phyloP scores from a whole-genome alignment of 2,797 vertebrate species.

The Tenualosa ilisha region DNA sequence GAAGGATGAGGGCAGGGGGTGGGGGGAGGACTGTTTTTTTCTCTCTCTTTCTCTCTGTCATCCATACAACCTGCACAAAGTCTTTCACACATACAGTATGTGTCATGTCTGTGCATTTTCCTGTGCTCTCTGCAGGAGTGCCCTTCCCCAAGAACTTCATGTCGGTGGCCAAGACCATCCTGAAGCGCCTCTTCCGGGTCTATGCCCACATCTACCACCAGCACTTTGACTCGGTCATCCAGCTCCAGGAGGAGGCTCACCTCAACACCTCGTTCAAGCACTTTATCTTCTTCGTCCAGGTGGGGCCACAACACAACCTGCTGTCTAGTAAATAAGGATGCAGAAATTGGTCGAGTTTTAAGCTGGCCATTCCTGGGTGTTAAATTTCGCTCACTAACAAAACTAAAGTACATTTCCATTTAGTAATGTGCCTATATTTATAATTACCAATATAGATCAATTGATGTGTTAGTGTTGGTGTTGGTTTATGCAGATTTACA shows the following conservation, averaged over 20 bases:
- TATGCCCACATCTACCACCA: constrained; percentile 99
- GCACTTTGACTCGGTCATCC: constrained; percentile 98
- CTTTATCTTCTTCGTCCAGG: constrained; percentile 99
- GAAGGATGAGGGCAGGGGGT: too few relatives aligned
- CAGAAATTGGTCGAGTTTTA: too few relatives aligned
- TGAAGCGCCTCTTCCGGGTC: constrained; percentile 96
- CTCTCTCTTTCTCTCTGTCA: not conserved
- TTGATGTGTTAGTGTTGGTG: not conserved
- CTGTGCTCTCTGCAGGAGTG: constrained; percentile 76
- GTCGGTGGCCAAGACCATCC: constrained; percentile 98
- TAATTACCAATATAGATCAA: not conserved
- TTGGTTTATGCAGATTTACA: not conserved
- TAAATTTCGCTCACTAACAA: too few relatives aligned
- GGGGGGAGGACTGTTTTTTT: too few relatives aligned
- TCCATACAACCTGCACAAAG: too few relatives aligned
- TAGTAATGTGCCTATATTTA: not conserved
- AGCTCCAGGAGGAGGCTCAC: constrained; percentile 98
- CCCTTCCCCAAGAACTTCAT: constrained; percentile 98
- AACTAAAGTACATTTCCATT: too few relatives aligned
- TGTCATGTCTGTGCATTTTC: not conserved
- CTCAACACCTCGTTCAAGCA: constrained; percentile 99
- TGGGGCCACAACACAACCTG: constrained; percentile 50
- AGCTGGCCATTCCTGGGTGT: too few relatives aligned
- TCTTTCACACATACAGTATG: too few relatives aligned
- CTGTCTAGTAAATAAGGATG: too few relatives aligned